These are phyloP conservation scores for Cydia amplana DNA, from an alignment of 1,140 invertebrate species.

Conservation along the genomic window DNA sequence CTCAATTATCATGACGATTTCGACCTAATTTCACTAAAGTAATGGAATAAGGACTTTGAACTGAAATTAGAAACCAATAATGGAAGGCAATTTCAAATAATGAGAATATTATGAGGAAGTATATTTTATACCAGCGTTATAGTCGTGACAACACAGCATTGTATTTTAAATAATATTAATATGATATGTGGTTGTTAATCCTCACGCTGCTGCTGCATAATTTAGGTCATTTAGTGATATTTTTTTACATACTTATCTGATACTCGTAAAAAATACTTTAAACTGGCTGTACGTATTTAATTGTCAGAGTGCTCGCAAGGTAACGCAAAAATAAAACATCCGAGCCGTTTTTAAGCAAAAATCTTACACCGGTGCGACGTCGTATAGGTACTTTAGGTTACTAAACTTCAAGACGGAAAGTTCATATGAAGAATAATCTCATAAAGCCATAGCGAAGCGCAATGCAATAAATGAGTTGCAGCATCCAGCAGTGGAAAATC, in stretches of 20 bases:
- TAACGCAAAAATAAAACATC: background rate
- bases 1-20: background rate
- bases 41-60: background rate
- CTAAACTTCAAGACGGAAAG: background rate
- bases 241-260: background rate
- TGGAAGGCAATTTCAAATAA: background rate
- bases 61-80: background rate
- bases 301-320: background rate
- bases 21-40: background rate
- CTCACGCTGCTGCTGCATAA: too few species aligned
- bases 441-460: slow-evolving; percentile 19
- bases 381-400: slow-evolving; percentile 9
- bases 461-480: slow-evolving; percentile 24
- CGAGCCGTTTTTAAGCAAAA: background rate
- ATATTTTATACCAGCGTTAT: too few species aligned
- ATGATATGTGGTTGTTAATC: too few species aligned
- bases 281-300: background rate
- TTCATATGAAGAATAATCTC: slow-evolving; percentile 16
- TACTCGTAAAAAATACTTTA: background rate
- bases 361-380: background rate
- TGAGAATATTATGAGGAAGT: background rate
- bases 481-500: slow-evolving; percentile 9
- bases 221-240: too few species aligned
- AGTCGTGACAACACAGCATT: too few species aligned
- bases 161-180: too few species aligned